Base-by-base conservation (phyloP, 2,888 invertebrate genomes). In the Dermolepida albohirtum region DNA sequence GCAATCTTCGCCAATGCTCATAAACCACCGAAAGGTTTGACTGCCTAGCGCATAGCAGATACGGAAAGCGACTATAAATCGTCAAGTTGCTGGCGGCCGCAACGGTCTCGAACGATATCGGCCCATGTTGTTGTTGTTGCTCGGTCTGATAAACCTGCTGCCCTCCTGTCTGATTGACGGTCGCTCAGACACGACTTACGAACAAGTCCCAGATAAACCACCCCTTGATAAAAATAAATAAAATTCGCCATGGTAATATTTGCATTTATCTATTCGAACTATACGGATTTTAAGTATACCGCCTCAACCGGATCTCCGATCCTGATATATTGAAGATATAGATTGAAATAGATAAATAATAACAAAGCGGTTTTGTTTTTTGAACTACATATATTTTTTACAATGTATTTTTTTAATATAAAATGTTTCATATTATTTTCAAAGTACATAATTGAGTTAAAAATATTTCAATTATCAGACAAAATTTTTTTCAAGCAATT, bases 121-220 rank as follows among this genome's bases (percentile, higher is more conserved):
- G 44, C 34, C 16, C 59, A 47, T 47, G 57, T 70, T 64, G 70
- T 72, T 71, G 70, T 73, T 70, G 69, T 71, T 72, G 68, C 74
- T 73, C 73, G 73, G 69, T 55, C 72, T 67, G 75, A 76, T 76
- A 76, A 76, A 76, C 75, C 75, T 73, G 75, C 74, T 44, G 44
- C 59, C 47, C 47, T 54, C 47, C 16, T 47, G 59, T 73, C 74
- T 76, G 76, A 76, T 76, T 76, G 76, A 76, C 76, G 76, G 76
- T 75, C 76, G 75, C 73, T 71, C 72, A 68, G 75, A 74, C 75
- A 75, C 75, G 75, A 75, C 74, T 76, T 76, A 75, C 76, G 74
- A 76, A 75, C 76, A 74, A 75, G 75, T 74, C 76, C 70, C 71
- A 72, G 76, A 76, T 76, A 76, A 76, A 76, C 74, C 73, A 57